Conservation (phyloP, 1,140 invertebrate species). For the Drosophila malerkotliana region DNA sequence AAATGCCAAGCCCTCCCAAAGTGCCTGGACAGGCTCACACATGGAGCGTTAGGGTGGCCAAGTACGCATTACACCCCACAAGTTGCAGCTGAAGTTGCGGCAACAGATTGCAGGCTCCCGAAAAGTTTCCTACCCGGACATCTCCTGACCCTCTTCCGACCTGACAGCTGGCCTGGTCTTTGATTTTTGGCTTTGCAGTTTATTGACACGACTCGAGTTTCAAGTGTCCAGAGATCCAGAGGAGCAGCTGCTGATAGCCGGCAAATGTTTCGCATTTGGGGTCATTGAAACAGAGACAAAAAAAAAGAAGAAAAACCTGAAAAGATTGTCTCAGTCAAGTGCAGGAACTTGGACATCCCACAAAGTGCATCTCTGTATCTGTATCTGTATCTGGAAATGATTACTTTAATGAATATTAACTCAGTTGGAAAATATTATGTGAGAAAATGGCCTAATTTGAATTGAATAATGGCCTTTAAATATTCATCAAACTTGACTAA, state of each 20-base stretch:
- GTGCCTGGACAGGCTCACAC: slow-evolving; percentile 14
- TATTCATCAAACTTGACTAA: too few species aligned
- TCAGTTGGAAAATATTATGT: background rate
- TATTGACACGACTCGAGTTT: slow-evolving; percentile 64
- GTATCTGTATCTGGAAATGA: too few species aligned
- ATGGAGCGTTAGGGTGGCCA: slow-evolving; percentile 20
- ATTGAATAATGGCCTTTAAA: too few species aligned
- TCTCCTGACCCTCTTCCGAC: slow-evolving; percentile 23
- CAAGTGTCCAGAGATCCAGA: slow-evolving; percentile 16
- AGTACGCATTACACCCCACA: slow-evolving; percentile 57
- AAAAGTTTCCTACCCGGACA: slow-evolving; percentile 48
- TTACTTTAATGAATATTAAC: too few species aligned
- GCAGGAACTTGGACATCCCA: background rate
- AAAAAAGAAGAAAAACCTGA: background rate
- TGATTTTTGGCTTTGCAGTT: slow-evolving; percentile 54
- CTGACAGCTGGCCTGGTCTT: slow-evolving; percentile 56
- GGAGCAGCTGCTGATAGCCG: slow-evolving; percentile 28
- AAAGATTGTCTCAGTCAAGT: background rate
- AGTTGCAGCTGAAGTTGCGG: slow-evolving; percentile 9
- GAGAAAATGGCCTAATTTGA: background rate
- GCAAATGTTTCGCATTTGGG: slow-evolving; percentile 26
- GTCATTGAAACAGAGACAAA: slow-evolving; percentile 13
- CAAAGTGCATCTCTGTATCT: too few species aligned
- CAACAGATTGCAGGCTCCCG: slow-evolving; percentile 66
- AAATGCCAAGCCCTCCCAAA: slow-evolving; percentile 5